Percentiles rank a stretch among this genome's conserved stretches.
phyloP scores from a whole-genome alignment of 2,113 vertebrate genomes.

The Ctenomys sociabilis region DNA sequence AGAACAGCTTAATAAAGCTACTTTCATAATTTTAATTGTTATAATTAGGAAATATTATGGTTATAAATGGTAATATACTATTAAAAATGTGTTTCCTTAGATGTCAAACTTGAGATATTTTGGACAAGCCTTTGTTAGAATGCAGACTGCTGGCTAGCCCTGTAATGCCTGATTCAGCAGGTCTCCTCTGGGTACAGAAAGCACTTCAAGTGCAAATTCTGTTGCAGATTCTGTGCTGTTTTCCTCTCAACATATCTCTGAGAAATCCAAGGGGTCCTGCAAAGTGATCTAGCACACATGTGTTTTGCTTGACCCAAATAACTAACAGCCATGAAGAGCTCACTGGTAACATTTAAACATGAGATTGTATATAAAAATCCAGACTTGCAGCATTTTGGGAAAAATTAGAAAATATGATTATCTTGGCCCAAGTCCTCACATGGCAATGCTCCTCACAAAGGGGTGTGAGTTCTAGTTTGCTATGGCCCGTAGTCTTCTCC shows the following conservation, averaged over 20 bases:
- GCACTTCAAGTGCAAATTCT: background rate
- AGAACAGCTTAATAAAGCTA: background rate
- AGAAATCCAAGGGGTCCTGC: background rate
- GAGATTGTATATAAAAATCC: background rate
- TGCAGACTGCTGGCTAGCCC: background rate
- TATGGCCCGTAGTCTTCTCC: background rate
- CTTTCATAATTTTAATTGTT: background rate
- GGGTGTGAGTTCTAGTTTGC: background rate
- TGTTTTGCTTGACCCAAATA: background rate
- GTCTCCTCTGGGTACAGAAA: background rate
- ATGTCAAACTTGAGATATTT: conserved; percentile 6
- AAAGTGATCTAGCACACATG: background rate
- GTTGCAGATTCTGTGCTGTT: background rate
- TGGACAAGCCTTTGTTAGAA: background rate
- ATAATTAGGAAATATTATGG: background rate
- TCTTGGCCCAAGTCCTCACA: background rate
- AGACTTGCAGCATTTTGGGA: background rate
- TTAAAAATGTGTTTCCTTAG: background rate
- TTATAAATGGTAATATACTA: background rate
- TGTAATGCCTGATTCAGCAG: background rate
- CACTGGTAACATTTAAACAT: background rate
- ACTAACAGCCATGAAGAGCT: background rate
- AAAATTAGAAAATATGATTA: background rate
- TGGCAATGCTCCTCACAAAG: background rate
- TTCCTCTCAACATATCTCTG: background rate